Evolutionary conservation across 2,797 vertebrate species (phyloP).

Genomic region (Eulemur mongoz): DNA sequence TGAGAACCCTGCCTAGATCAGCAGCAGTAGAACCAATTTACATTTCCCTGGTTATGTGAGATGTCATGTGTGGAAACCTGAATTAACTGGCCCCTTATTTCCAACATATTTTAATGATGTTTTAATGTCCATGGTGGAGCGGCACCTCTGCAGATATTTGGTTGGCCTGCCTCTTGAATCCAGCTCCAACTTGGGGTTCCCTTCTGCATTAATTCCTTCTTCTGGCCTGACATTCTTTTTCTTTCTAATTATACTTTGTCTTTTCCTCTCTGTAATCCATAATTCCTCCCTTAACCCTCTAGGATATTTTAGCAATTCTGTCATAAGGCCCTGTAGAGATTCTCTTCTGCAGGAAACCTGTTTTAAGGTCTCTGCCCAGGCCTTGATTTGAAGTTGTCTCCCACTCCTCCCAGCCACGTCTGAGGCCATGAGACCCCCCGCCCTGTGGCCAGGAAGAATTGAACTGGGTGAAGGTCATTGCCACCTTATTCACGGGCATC

Average conservation of each 20-base stretch:
- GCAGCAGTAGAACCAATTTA: background rate
- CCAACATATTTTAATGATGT: background rate
- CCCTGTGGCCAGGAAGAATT: background rate
- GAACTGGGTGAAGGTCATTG: background rate
- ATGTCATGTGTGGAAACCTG: background rate
- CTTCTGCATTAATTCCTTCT: background rate
- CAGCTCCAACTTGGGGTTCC: background rate
- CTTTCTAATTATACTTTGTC: background rate
- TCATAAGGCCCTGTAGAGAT: background rate
- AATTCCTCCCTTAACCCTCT: background rate
- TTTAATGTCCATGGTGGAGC: rapidly evolving
- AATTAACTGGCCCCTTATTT: background rate
- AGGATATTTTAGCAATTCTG: background rate
- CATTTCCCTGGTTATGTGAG: background rate
- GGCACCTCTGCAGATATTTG: background rate
- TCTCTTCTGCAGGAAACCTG: background rate
- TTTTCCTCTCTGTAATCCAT: background rate
- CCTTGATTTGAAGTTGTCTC: background rate
- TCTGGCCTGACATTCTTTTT: background rate
- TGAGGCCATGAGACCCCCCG: background rate
- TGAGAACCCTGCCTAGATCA: background rate
- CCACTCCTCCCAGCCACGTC: background rate
- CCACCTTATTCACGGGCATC: background rate
- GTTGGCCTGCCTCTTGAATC: background rate
- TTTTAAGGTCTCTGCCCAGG: background rate